Conservation (phyloP, 2,797 vertebrate species). For the Cuniculus paca region DNA sequence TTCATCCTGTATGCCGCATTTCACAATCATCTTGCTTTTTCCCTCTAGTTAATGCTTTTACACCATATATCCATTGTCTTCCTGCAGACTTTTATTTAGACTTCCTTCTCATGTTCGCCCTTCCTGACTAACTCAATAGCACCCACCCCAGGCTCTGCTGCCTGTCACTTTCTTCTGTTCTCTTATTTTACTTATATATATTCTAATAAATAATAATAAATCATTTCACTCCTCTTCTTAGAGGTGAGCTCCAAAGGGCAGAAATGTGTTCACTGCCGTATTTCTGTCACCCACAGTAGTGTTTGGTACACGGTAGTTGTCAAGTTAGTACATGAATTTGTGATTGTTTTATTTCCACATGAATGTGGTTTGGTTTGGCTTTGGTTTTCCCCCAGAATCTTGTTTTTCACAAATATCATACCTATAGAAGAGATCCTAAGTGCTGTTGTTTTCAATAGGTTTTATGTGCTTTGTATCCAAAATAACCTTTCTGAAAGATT, state of each 20-base stretch:
- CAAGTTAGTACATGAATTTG: not conserved
- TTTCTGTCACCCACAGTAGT: not conserved
- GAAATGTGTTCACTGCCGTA: not conserved
- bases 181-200: not conserved
- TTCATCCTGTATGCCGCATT: not conserved
- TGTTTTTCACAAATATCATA: not conserved
- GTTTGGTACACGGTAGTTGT: not conserved
- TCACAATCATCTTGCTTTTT: not conserved
- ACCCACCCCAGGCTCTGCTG: not conserved
- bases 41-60: not conserved
- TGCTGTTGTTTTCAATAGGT: not conserved
- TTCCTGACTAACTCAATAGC: not conserved
- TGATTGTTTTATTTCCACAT: conserved; percentile 6
- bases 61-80: not conserved
- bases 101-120: not conserved
- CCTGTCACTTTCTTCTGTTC: not conserved
- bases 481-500: conserved; percentile 33
- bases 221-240: not conserved
- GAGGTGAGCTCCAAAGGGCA: not conserved
- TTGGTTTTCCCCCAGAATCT: not conserved
- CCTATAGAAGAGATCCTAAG: not conserved
- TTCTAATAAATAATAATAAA: not conserved
- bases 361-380: not conserved
- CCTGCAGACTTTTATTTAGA: not conserved
- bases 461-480: not conserved